These are phyloP conservation scores for Pseudopodoces humilis DNA, from an alignment of 2,113 vertebrate species.

Conservation along the genomic window DNA sequence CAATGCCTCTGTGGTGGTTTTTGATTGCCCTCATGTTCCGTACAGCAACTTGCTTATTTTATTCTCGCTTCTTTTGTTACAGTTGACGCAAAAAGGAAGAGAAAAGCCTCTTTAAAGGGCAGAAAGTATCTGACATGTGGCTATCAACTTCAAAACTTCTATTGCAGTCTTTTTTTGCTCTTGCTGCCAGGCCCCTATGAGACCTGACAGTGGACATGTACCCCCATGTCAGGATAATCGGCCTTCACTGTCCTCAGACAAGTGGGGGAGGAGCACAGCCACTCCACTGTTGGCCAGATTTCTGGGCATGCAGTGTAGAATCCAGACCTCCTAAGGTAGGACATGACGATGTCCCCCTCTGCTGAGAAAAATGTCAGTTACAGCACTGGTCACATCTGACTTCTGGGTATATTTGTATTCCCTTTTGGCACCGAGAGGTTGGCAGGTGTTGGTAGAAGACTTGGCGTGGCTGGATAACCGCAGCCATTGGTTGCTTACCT, in stretches of 20 bases:
- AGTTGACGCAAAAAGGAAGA: conserved; percentile 70
- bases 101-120: conserved; percentile 69
- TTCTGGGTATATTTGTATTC: conserved; percentile 40
- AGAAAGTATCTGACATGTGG: conserved; percentile 68
- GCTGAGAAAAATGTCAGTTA: conserved; percentile 61
- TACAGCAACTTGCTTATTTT: conserved; percentile 63
- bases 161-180: conserved; percentile 69
- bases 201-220: conserved; percentile 69
- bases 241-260: conserved; percentile 65
- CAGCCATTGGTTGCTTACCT: background rate
- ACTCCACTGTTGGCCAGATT: conserved; percentile 67
- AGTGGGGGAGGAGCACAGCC: conserved; percentile 70
- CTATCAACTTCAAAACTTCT: conserved; percentile 69
- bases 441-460: background rate
- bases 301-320: conserved; percentile 74
- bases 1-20: conserved; percentile 51
- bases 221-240: conserved; percentile 64
- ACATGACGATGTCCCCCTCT: conserved; percentile 61
- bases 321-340: conserved; percentile 71
- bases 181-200: conserved; percentile 69
- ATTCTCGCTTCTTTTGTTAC: conserved; percentile 72
- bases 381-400: conserved; percentile 31
- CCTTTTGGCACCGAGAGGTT: conserved; percentile 24
- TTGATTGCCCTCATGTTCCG: conserved; percentile 54
- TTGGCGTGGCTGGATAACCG: background rate